A percentile compares a stretch with the other conserved stretches of the same genome.
Evolutionary conservation across 2,888 invertebrate genomes (phyloP).

Genomic region (Rhagonycha lutea): DNA sequence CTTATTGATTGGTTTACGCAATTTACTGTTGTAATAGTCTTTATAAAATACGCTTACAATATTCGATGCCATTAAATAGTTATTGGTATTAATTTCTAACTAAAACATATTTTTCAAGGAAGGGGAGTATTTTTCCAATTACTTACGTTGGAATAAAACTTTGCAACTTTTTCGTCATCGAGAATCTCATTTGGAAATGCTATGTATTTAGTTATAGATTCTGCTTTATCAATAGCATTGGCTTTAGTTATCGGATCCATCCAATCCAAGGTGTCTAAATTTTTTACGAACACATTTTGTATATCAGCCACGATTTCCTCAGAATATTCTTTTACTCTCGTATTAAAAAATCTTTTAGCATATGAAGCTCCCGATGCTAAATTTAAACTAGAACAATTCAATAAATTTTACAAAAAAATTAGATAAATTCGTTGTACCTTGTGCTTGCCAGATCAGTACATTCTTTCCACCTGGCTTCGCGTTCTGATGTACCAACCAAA

Average conservation of each 20-base stretch:
- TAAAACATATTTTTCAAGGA: constrained; percentile 40
- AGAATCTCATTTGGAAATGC: constrained; percentile 90
- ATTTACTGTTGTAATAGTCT: constrained; percentile 74
- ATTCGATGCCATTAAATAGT: constrained; percentile 75
- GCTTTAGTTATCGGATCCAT: constrained; percentile 85
- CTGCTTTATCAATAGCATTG: constrained; percentile 78
- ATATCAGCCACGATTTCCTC: constrained; percentile 87
- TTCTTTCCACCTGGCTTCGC: constrained; percentile 89
- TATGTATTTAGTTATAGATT: constrained; percentile 84
- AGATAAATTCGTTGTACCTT: constrained; percentile 58
- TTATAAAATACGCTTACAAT: constrained; percentile 80
- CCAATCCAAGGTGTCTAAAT: constrained; percentile 82
- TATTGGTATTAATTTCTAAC: constrained; percentile 69
- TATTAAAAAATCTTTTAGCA: constrained; percentile 84
- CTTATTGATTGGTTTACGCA: constrained; percentile 65
- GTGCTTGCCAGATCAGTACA: constrained; percentile 80
- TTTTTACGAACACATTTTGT: constrained; percentile 78
- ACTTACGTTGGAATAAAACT: constrained; percentile 69
- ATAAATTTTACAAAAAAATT: neutral
- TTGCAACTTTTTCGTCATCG: constrained; percentile 76
- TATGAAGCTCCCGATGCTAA: constrained; percentile 83
- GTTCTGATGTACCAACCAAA: constrained; percentile 80
- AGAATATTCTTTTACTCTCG: constrained; percentile 80
- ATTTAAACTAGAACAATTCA: constrained; percentile 60
- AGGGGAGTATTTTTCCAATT: constrained; percentile 43